Evolutionary conservation across 2,888 invertebrate species (phyloP).

Genomic region (Brachypalpus laphriformis): DNA sequence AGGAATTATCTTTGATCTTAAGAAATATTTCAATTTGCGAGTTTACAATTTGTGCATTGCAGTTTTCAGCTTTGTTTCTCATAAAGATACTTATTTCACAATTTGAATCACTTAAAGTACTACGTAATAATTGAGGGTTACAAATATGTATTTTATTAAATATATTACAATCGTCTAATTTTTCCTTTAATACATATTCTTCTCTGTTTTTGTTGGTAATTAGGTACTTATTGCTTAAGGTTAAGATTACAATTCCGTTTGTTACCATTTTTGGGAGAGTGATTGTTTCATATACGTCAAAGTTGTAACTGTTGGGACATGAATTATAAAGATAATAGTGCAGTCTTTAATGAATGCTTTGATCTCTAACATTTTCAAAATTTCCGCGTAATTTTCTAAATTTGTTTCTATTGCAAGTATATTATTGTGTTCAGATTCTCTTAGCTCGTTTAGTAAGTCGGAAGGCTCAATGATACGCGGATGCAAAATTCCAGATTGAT

Average conservation of each 20-base stretch:
- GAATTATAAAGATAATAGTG: conserved; percentile 1
- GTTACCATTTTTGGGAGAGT: no score
- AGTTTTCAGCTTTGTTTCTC: conserved; percentile 2
- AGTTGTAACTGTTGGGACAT: neutral
- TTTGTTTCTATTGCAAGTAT: no score
- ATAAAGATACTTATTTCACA: conserved; percentile 10
- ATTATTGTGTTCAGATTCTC: no score
- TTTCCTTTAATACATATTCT: conserved; percentile 20
- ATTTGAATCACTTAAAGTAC: conserved; percentile 11
- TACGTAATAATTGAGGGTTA: neutral
- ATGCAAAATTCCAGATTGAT: neutral
- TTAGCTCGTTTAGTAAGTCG: no score
- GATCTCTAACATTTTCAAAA: neutral
- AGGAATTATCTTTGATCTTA: conserved; percentile 1
- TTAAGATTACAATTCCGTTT: no score
- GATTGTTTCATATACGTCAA: conserved; percentile 21
- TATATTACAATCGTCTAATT: conserved; percentile 7
- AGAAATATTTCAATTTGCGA: conserved; percentile 9
- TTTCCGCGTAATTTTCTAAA: neutral
- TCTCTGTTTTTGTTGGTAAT: conserved; percentile 8
- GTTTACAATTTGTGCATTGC: conserved; percentile 3
- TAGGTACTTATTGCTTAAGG: conserved; percentile 14
- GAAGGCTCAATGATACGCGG: no score
- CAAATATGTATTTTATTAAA: conserved; percentile 18
- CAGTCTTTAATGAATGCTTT: conserved; percentile 1